Evolutionary conservation across 1,140 invertebrate genomes (phyloP).

Genomic region (Probaryconus sp.): DNA sequence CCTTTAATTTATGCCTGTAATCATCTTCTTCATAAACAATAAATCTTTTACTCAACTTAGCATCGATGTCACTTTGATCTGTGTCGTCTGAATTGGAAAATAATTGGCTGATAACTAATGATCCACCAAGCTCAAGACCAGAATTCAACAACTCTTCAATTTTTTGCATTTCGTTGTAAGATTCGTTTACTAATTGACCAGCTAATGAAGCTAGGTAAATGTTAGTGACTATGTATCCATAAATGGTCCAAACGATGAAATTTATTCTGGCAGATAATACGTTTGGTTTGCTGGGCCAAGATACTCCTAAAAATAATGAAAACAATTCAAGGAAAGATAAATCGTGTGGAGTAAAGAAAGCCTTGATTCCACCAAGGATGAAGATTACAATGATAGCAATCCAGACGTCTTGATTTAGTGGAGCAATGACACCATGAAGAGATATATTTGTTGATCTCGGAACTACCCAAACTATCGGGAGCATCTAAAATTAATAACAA

Average conservation of each 20-base stretch:
- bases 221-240: conserved; percentile 66
- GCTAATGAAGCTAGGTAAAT: conserved; percentile 67
- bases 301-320: conserved; percentile 57
- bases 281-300: conserved; percentile 48
- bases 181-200: conserved; percentile 58
- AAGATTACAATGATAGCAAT: conserved; percentile 42
- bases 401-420: conserved; percentile 63
- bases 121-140: conserved; percentile 52
- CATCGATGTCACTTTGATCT: neutral
- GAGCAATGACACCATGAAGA: conserved; percentile 59
- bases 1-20: neutral
- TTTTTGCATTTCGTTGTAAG: conserved; percentile 40
- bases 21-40: conserved; percentile 14
- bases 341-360: conserved; percentile 41
- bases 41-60: conserved; percentile 6
- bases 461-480: conserved; percentile 65
- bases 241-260: conserved; percentile 66
- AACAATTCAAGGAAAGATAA: conserved; percentile 63
- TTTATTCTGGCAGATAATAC: conserved; percentile 57
- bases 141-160: conserved; percentile 53
- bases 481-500: conserved; percentile 28
- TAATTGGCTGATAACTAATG: conserved; percentile 15
- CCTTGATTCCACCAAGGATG: conserved; percentile 49
- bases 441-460: conserved; percentile 59
- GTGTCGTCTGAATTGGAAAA: too few relatives aligned